Conservation (phyloP, 2,113 vertebrate genomes). For the Hippocampus barbouri region DNA sequence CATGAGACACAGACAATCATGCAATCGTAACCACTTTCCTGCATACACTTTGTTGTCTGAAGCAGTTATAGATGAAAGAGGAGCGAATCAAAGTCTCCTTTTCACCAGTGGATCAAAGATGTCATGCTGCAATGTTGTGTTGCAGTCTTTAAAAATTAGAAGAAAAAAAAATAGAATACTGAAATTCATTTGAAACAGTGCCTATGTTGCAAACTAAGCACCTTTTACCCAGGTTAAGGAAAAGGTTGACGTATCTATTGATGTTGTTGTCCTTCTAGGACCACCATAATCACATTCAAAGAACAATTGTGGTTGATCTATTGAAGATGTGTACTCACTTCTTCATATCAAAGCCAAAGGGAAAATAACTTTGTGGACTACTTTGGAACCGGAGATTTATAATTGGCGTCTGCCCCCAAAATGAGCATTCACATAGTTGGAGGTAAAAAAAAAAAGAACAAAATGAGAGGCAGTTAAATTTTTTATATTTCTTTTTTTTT, state of each 20-base stretch:
- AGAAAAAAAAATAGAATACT: too few relatives aligned
- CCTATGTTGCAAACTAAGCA: too few relatives aligned
- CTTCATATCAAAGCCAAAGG: background rate
- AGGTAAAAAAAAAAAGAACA: background rate
- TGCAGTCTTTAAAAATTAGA: too few relatives aligned
- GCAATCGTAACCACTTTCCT: too few relatives aligned
- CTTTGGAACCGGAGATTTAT: conserved; percentile 48
- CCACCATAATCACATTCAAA: background rate
- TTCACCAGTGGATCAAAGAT: too few relatives aligned
- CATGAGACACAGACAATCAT: too few relatives aligned
- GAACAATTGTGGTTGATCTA: background rate
- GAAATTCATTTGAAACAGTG: background rate
- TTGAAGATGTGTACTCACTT: background rate
- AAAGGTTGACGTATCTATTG: background rate
- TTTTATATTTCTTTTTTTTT: background rate
- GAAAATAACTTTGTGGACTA: background rate
- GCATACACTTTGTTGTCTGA: too few relatives aligned
- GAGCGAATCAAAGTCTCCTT: too few relatives aligned
- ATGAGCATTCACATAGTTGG: background rate
- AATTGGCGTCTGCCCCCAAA: conserved; percentile 23
- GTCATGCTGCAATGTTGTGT: too few relatives aligned
- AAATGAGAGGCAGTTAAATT: background rate
- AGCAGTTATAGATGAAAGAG: too few relatives aligned
- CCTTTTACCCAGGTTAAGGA: too few relatives aligned
- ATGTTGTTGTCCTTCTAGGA: background rate